These are phyloP conservation scores for Drosophila meridionalis DNA, from an alignment of 2,888 invertebrate species.

Conservation along the genomic window DNA sequence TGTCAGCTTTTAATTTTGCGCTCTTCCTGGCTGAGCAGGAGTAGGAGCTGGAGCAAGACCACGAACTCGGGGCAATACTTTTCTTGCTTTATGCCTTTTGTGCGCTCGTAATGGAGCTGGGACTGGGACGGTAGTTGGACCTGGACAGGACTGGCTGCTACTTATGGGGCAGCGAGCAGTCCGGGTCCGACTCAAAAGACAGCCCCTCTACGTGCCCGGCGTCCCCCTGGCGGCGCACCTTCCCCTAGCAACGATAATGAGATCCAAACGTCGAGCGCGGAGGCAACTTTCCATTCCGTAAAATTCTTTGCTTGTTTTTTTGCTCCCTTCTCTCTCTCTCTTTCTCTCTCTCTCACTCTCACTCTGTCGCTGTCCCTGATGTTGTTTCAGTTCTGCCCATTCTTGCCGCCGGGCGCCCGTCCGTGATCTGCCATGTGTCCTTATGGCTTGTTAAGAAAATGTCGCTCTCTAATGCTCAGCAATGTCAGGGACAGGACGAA, in stretches of 20 bases:
- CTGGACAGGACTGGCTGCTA: slow-evolving; percentile 57
- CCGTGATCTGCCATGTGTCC: slow-evolving; percentile 71
- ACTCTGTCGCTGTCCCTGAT: slow-evolving; percentile 45
- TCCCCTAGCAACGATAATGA: slow-evolving; percentile 81
- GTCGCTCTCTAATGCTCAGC: slow-evolving; percentile 76
- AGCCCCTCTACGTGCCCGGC: slow-evolving; percentile 22
- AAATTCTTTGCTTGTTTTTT: slow-evolving; percentile 48
- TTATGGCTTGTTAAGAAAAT: slow-evolving; percentile 79
- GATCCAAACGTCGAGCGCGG: slow-evolving; percentile 68
- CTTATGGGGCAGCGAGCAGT: slow-evolving; percentile 51
- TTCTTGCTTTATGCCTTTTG: slow-evolving; percentile 43
- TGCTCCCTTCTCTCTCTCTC: slow-evolving; percentile 18
- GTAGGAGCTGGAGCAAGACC: slow-evolving; percentile 17
- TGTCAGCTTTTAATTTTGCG: slow-evolving; percentile 82
- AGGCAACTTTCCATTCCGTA: slow-evolving; percentile 74
- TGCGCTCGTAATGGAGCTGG: slow-evolving; percentile 15
- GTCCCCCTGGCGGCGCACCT: slow-evolving; percentile 12
- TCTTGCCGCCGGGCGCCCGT: slow-evolving; percentile 13
- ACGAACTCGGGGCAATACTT: slow-evolving; percentile 12
- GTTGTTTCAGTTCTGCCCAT: slow-evolving; percentile 51
- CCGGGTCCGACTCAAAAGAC: slow-evolving; percentile 49
- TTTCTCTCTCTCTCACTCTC: not conserved
- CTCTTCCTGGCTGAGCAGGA: slow-evolving; percentile 46
- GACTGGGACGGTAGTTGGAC: slow-evolving; percentile 8
- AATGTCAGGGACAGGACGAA: slow-evolving; percentile 20